Base-by-base conservation (phyloP, 2,113 vertebrate genomes). In the Colius striatus region DNA sequence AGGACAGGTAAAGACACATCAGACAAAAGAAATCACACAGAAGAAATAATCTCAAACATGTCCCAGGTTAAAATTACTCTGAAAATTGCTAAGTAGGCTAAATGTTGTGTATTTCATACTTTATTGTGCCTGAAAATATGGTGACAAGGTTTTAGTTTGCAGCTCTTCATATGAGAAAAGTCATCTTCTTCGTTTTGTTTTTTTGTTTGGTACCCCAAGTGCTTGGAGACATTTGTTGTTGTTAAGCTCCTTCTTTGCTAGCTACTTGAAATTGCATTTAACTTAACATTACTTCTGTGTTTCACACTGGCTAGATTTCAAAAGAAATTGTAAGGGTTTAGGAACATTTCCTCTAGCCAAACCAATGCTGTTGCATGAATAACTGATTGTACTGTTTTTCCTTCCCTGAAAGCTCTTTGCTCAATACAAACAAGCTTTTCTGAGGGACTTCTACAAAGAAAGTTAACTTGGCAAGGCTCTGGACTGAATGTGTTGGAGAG, bases 331-430 rank as follows among this genome's bases (percentile, higher is more conserved):
- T 93, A 94, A 90, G 72, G 29, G 54, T 86, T 95, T 91, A 86
- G 82, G 57, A 94, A 95, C 90, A 94, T 91, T 96, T 94, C 58
- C 71, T 92, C 89, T 57, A 61, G 55, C 89, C 87, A 94, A 94
- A 91, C 62, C 66, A 81, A 50, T 5, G 10, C 16, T 88, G 13
- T 89, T 96, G 66, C 32, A 70, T 94, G 74, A 96, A 91, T 95
- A 93, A 95, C 75, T 95, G 89, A 95, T 96, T 97, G 95, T 94
- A 93, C 87, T 89, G 48, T 81, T 94, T 76, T 95, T 94, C 82
- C 73, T 86, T 17, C 51, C 48, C 71, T 87, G 71, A 92, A 93
- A 92, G 62, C 53, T 87, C 58, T 95, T 96, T 92, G 61, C 83
- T 93, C 67, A 94, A 83, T 91, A 87, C 84, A 88, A 93, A 88